Evolutionary conservation across 2,797 vertebrate genomes (phyloP).

Genomic region (Caiman crocodilus): DNA sequence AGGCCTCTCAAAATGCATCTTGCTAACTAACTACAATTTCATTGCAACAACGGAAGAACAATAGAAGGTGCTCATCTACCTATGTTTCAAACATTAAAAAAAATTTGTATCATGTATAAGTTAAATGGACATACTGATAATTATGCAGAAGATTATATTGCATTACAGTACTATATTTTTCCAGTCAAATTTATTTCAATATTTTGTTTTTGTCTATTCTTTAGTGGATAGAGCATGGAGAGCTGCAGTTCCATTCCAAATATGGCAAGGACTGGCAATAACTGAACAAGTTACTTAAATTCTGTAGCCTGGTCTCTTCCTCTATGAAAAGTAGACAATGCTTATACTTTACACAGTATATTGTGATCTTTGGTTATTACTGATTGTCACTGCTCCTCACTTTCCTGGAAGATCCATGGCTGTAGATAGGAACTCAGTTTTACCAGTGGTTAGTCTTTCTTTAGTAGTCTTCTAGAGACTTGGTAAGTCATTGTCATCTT

Average conservation of each 20-base stretch:
- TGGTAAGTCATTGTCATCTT: constrained; percentile 5
- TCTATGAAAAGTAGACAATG: neutral
- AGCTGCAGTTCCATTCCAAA: neutral
- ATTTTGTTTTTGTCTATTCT: neutral
- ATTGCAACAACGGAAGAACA: neutral
- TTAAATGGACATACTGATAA: accelerated
- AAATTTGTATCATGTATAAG: neutral
- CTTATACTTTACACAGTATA: neutral
- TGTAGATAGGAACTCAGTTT: neutral
- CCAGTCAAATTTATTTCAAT: neutral
- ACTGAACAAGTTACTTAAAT: neutral
- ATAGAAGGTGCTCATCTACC: neutral
- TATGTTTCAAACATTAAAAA: neutral
- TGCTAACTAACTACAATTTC: too few species aligned
- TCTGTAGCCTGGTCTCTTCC: neutral
- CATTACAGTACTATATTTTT: too few species aligned
- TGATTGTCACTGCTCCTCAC: neutral
- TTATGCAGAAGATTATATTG: neutral
- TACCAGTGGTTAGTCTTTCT: neutral
- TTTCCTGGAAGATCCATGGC: neutral
- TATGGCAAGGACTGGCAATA: neutral
- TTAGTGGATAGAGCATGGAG: neutral
- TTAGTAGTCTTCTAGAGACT: neutral
- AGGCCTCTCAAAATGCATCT: accelerated
- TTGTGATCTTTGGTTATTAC: neutral